Base-by-base conservation (phyloP, 2,888 invertebrate genomes). In the Eilema depressum region DNA sequence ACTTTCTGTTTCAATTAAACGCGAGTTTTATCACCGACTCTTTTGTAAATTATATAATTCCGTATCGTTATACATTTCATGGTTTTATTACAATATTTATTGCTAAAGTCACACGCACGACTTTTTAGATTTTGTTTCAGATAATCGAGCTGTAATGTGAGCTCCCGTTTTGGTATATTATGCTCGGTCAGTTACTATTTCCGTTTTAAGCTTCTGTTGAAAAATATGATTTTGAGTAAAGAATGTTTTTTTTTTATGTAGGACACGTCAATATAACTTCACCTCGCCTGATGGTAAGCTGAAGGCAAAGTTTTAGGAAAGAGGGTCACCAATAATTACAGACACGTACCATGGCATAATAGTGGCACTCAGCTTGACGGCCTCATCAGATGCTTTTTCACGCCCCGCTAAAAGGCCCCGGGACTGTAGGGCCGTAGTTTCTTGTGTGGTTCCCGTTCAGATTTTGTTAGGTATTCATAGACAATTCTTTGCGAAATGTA, bases 1-100 rank as follows among this genome's bases (percentile, higher is more conserved):
- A 85, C 85, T 86, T 85, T 85, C 81, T 60, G 72, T 81, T 81
- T 83, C 81, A 83, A 84, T 82, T 83, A 79, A 75, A 75, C 76
- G 63, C 67, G 47, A 75, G 60, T 80, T 82, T 81, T 82, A 84
- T 84, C 74, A 76, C 75, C 62, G 25, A 73, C 73, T 74, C 65
- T 80, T 78, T 78, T 75, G 66, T 73, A 71, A 75, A 83, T 83
- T 76, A 74, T 71, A 79, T 79, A 47, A 81, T 72, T 70, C 71
- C 69, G 61, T 75, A 74, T 68, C 68, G 74, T 74, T 72, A 74
- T 73, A 75, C 74, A 75, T 81, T 75, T 81, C 79, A 79, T 77
- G 74, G 68, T 63, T 78, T 75, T 77, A 80, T 80, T 77, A 72
- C 71, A 25, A 61, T 78, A 61, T 75, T 72, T 79, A 81, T 81